phyloP scores from a whole-genome alignment of 2,797 vertebrate genomes.

The Myotis findleyi region DNA sequence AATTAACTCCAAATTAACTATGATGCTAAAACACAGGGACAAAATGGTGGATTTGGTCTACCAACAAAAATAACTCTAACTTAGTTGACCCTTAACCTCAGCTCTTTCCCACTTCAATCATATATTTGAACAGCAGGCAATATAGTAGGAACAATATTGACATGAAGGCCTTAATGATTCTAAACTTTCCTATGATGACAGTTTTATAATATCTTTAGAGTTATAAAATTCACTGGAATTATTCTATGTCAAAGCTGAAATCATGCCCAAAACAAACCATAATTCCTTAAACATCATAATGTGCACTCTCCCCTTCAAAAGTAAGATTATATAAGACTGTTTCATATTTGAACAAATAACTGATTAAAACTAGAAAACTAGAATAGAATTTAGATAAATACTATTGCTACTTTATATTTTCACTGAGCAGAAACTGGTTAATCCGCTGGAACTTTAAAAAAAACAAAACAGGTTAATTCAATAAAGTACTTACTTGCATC shows the following conservation, averaged over 20 bases:
- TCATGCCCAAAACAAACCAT: not conserved
- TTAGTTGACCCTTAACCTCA: not conserved
- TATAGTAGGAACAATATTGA: not conserved
- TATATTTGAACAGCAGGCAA: not conserved
- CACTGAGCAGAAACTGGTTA: not conserved
- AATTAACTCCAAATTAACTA: constrained; percentile 40
- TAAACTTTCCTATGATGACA: not conserved
- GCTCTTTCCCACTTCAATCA: not conserved
- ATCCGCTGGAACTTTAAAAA: not conserved
- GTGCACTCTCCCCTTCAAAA: not conserved
- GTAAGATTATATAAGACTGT: not conserved
- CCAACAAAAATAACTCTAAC: not conserved
- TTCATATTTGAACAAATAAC: not conserved
- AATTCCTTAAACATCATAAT: not conserved
- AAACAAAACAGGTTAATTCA: not conserved
- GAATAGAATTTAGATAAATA: not conserved
- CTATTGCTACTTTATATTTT: not conserved
- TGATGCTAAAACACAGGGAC: not conserved
- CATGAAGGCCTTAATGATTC: not conserved
- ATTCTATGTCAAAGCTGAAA: not conserved
- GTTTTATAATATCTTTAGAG: not conserved
- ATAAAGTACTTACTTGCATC: not conserved
- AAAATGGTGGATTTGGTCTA: not conserved
- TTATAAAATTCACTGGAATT: not conserved
- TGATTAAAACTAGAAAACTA: not conserved